phyloP scores from a whole-genome alignment of 2,888 invertebrate genomes.

The Leptinotarsa tumamoca region DNA sequence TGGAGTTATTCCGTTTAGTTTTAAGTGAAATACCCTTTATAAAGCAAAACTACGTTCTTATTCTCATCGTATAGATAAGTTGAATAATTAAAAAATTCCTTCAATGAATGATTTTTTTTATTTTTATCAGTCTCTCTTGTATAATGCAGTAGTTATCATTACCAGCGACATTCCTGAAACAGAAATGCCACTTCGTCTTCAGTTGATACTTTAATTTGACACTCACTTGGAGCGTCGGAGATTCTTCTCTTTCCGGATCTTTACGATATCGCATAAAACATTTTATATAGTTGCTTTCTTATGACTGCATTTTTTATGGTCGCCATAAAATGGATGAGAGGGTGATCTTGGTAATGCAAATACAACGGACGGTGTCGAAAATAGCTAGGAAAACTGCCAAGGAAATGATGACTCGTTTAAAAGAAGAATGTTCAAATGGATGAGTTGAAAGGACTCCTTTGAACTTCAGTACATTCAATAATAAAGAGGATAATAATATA shows the following conservation, averaged over 20 bases:
- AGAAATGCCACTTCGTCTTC: constrained; percentile 24
- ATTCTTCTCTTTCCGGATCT: constrained; percentile 39
- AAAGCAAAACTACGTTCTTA: too few species aligned
- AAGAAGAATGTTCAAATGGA: neutral
- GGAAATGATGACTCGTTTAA: neutral
- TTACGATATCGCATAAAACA: constrained; percentile 46
- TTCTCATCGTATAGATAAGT: too few species aligned
- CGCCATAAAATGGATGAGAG: constrained; percentile 35
- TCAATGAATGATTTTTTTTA: too few species aligned
- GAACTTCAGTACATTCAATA: too few species aligned
- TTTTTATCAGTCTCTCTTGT: neutral
- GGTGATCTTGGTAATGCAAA: constrained; percentile 8
- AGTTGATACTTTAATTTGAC: constrained; percentile 38
- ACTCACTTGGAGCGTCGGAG: constrained; percentile 36
- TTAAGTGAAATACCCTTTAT: too few species aligned
- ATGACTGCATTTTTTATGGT: constrained; percentile 44
- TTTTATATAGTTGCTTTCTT: constrained; percentile 47
- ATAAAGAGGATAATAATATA: too few species aligned
- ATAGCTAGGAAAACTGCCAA: neutral
- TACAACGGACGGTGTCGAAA: constrained; percentile 2
- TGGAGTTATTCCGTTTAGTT: too few species aligned
- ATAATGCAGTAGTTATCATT: constrained; percentile 28
- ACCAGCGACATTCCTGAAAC: constrained; percentile 22
- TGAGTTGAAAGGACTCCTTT: too few species aligned
- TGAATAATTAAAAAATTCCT: too few species aligned